Evolutionary conservation across 2,797 vertebrate species (phyloP).

Genomic region (Tarsius wallacei): DNA sequence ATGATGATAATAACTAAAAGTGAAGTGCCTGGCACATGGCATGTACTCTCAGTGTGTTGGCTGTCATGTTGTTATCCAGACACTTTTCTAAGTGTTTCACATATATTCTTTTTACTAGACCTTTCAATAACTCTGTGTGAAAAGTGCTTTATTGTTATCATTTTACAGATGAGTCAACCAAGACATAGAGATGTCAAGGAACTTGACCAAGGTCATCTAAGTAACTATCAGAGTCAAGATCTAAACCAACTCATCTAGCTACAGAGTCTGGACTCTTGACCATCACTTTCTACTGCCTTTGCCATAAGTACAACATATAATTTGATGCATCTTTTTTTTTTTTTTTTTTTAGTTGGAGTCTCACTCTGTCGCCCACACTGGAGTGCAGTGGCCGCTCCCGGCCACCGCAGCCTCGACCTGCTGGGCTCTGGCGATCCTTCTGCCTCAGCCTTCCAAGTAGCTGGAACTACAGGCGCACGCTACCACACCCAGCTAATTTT

Average conservation of each 20-base stretch:
- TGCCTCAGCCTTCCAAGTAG: no score
- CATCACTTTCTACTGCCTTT: neutral
- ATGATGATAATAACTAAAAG: neutral
- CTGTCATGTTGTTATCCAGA: neutral
- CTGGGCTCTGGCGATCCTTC: no score
- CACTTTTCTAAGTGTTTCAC: neutral
- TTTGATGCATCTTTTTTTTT: no score
- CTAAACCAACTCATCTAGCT: neutral
- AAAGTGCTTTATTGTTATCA: conserved; percentile 7
- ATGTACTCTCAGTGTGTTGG: neutral
- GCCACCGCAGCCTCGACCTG: no score
- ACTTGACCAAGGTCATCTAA: neutral
- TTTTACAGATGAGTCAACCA: neutral
- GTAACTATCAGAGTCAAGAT: neutral
- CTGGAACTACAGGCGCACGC: no score
- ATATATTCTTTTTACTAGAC: neutral
- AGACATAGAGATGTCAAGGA: neutral
- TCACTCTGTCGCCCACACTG: no score
- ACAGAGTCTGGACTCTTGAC: neutral
- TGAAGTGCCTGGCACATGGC: neutral
- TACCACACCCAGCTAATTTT: no score
- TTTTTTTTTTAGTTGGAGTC: no score
- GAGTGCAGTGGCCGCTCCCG: no score
- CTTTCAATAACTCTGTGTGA: neutral
- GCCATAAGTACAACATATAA: neutral